Evolutionary conservation across 2,797 vertebrate species (phyloP).

Genomic region (Molossus alvarezi): DNA sequence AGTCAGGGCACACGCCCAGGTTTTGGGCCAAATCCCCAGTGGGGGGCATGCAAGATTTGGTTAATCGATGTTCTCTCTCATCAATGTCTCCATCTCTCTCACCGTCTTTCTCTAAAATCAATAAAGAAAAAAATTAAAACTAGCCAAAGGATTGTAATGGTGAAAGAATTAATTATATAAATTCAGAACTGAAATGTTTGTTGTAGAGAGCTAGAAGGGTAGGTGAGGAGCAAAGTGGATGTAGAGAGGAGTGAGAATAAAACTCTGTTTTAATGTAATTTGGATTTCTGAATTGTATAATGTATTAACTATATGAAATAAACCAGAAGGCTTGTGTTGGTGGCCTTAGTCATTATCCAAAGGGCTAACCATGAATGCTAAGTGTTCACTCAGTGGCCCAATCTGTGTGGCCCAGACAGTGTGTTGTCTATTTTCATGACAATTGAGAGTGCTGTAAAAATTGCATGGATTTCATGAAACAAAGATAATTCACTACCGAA

Average conservation of each 20-base stretch:
- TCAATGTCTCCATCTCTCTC: no score
- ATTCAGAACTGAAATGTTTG: not conserved
- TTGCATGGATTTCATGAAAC: constrained; percentile 57
- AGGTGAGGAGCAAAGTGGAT: not conserved
- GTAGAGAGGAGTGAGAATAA: not conserved
- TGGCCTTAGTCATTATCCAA: not conserved
- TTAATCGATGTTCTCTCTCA: no score
- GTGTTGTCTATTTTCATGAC: constrained; percentile 39
- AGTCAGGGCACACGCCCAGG: no score
- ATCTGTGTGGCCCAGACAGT: not conserved
- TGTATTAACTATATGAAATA: not conserved
- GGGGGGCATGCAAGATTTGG: no score
- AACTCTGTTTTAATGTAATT: not conserved
- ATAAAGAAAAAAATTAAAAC: not conserved
- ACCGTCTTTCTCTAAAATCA: no score
- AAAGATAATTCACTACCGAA: constrained; percentile 44
- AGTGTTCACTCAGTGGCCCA: not conserved
- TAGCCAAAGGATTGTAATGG: not conserved
- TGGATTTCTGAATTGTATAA: not conserved
- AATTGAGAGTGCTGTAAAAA: not conserved
- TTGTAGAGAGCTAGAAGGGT: not conserved
- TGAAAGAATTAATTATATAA: not conserved
- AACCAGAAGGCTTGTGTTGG: not conserved
- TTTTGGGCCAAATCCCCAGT: no score
- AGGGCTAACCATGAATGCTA: not conserved